These are phyloP conservation scores for Sceloporus undulatus DNA, from an alignment of 2,113 vertebrate species.

Conservation along the genomic window DNA sequence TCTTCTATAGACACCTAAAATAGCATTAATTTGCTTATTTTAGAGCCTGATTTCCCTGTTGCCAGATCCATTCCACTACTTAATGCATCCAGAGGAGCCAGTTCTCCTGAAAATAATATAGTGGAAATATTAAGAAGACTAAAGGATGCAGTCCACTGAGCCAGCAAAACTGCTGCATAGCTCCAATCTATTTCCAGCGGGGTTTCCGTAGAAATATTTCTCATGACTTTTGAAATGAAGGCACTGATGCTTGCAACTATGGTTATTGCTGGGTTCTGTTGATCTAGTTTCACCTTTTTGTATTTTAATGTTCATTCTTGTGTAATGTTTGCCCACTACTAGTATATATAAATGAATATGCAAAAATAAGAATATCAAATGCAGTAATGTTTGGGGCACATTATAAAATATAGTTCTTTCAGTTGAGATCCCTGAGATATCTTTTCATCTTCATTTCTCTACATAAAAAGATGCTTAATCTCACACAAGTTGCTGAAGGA, in stretches of 20 bases:
- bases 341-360: neutral
- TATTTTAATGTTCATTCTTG: neutral
- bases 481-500: neutral
- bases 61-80: slow-evolving; percentile 26
- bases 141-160: neutral
- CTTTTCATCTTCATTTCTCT: neutral
- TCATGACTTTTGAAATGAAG: neutral
- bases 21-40: slow-evolving; percentile 35
- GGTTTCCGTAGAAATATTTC: neutral
- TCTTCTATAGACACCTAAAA: slow-evolving; percentile 32
- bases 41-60: slow-evolving; percentile 27
- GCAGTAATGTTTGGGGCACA: neutral
- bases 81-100: neutral
- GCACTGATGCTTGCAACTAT: too few relatives aligned
- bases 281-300: neutral
- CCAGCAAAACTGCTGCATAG: neutral
- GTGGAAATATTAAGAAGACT: neutral
- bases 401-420: neutral
- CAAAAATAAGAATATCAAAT: too few relatives aligned
- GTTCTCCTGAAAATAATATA: neutral
- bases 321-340: neutral
- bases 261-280: neutral
- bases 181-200: neutral
- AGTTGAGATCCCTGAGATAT: neutral
- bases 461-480: neutral